Percentiles rank a stretch among this genome's conserved stretches.
Evolutionary conservation across 2,113 vertebrate species (phyloP).

Genomic region (Corythornis madagascariensis): DNA sequence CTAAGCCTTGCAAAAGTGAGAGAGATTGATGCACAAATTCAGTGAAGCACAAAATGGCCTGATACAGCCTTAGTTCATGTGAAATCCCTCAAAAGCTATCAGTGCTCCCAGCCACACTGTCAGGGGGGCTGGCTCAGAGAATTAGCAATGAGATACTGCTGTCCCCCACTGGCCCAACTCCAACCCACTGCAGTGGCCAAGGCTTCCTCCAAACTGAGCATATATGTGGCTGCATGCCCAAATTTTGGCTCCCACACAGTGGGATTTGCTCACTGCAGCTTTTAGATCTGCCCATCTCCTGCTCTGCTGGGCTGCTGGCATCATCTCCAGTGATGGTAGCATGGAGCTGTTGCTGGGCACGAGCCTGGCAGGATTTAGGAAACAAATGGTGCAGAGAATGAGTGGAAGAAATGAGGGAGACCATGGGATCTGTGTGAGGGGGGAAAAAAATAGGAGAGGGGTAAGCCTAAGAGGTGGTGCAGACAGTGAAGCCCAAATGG

Average conservation of each 20-base stretch:
- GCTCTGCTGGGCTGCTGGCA: not conserved
- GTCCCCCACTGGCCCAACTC: not conserved
- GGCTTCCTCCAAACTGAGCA: not conserved
- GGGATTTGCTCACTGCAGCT: not conserved
- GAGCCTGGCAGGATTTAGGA: not conserved
- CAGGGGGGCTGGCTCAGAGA: not conserved
- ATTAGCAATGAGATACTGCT: slow-evolving; percentile 5
- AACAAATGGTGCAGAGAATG: not conserved
- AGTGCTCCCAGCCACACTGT: not conserved
- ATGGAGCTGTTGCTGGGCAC: not conserved
- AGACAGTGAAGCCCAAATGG: not conserved
- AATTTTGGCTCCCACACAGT: not conserved
- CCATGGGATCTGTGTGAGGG: not conserved
- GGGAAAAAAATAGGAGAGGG: not conserved
- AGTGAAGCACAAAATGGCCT: slow-evolving; percentile 43
- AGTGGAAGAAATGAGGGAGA: not conserved
- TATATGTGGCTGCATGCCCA: not conserved
- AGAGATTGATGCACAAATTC: slow-evolving; percentile 45
- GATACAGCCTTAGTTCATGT: slow-evolving; percentile 5
- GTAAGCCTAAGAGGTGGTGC: not conserved
- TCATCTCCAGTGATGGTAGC: not conserved
- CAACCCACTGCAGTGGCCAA: not conserved
- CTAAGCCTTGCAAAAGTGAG: slow-evolving; percentile 4
- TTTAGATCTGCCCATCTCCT: not conserved
- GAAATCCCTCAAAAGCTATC: slow-evolving; percentile 45